phyloP scores from a whole-genome alignment of 1,140 invertebrate species.

The Drosophila equinoxialis region DNA sequence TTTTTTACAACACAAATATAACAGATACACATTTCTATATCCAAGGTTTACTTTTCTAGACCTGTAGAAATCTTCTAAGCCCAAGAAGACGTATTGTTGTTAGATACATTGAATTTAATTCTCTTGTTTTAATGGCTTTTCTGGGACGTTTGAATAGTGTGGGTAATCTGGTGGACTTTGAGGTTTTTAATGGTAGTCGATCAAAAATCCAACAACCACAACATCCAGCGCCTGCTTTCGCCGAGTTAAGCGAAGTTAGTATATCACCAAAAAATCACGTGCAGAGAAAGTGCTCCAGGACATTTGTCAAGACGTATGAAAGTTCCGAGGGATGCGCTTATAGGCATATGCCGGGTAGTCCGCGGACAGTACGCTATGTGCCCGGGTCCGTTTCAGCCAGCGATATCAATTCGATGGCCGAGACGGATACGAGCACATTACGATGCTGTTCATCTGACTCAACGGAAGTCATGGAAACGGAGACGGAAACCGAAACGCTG shows the following conservation, averaged over 20 bases:
- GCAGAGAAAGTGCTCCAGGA: slow-evolving; percentile 40
- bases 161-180: slow-evolving; percentile 36
- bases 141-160: slow-evolving; percentile 46
- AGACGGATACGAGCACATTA: slow-evolving; percentile 62
- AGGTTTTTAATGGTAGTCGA: slow-evolving; percentile 21
- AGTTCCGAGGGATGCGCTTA: not conserved
- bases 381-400: slow-evolving; percentile 51
- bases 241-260: not conserved
- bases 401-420: slow-evolving; percentile 52
- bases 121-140: slow-evolving; percentile 52
- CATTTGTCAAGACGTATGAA: slow-evolving; percentile 53
- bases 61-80: slow-evolving; percentile 38
- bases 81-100: slow-evolving; percentile 47
- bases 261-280: not conserved
- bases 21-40: slow-evolving; percentile 14
- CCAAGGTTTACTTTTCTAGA: slow-evolving; percentile 12
- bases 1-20: slow-evolving; percentile 22
- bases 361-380: slow-evolving; percentile 53
- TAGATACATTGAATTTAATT: slow-evolving; percentile 16
- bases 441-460: slow-evolving; percentile 39
- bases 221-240: not conserved
- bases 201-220: slow-evolving; percentile 3
- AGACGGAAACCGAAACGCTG: slow-evolving; percentile 43
- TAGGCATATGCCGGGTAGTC: slow-evolving; percentile 18
- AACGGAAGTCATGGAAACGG: slow-evolving; percentile 22